Evolutionary conservation across 2,888 invertebrate genomes (phyloP), one percentile per base, ranked within the genome.

Genomic region (Polydrusus cervinus): DNA sequence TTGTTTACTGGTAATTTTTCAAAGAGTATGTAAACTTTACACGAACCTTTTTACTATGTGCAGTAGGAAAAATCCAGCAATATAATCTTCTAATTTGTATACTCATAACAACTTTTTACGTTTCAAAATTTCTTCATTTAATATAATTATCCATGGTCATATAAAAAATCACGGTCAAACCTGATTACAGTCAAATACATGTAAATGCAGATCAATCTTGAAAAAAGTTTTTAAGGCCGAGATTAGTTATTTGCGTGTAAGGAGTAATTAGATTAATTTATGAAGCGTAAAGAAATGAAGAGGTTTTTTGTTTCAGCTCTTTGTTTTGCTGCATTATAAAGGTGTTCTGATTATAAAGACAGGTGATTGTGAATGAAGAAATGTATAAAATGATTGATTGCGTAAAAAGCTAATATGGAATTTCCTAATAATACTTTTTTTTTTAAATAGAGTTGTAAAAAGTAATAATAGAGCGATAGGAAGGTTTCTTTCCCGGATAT

Each of bases 231-330:
- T 40, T 71, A 72, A 72, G 60, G 66, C 45, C 65, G 30, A 51
- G 71, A 64, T 71, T 64, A 47, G 55, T 14, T 71, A 38, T 73
- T 68, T 74, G 62, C 68, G 53, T 74, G 74, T 68, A 61, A 16
- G 47, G 2, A 20, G 34, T 74, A 74, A 74, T 74, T 74, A 74
- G 74, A 74, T 74, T 68, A 68, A 18, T 68, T 74, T 62, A 62
- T 68, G 74, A 74, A 68, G 74, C 74, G 68, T 74, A 55, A 20
- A 61, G 43, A 11, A 25, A 43, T 62, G 47, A 68, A 34, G 34
- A 34, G 43, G 34, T 73, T 73, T 67, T 72, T 71, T 45, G 20
- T 67, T 30, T 57, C 25, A 16, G 13, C 11, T 64, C 30, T 53
- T 67, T 68, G 68, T 74, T 74, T 74, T 68, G 47, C 34, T 60